Percentiles rank a stretch among this genome's conserved stretches.
Conservation (phyloP, 1,140 invertebrate genomes). For the Tribolium madens region DNA sequence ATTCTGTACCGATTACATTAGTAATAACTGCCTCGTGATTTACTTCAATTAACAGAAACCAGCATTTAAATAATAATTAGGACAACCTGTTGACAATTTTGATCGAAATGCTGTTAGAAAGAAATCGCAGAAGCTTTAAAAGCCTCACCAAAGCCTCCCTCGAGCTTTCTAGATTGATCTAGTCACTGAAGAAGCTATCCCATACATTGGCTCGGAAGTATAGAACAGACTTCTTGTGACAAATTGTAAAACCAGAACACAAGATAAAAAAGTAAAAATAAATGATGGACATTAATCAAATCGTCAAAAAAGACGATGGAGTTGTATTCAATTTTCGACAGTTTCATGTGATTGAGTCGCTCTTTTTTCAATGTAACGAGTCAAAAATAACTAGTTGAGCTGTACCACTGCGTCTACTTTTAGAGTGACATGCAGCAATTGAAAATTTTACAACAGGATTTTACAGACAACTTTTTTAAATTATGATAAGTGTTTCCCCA, state of each 20-base stretch:
- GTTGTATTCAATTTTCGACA: not conserved
- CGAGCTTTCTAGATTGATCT: conserved; percentile 44
- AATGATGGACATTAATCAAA: not conserved
- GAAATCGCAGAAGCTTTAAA: conserved; percentile 46
- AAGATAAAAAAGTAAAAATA: not conserved
- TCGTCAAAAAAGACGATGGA: not conserved
- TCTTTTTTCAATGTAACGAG: not conserved
- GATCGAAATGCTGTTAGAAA: conserved; percentile 33
- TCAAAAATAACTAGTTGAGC: not conserved
- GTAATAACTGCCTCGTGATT: conserved; percentile 4
- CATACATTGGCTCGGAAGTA: not conserved
- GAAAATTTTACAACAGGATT: too few relatives aligned
- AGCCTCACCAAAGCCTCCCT: conserved; percentile 36
- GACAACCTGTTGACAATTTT: conserved; percentile 26
- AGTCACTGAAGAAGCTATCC: conserved; percentile 38
- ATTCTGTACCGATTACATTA: conserved; percentile 31
- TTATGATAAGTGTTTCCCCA: too few relatives aligned
- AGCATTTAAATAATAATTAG: conserved; percentile 4
- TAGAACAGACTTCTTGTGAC: conserved; percentile 1
- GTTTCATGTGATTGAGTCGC: not conserved
- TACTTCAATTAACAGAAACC: conserved; percentile 1
- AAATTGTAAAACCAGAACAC: not conserved
- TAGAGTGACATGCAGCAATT: too few relatives aligned
- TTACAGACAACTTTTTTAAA: too few relatives aligned
- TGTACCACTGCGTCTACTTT: too few relatives aligned